Base-by-base conservation (phyloP, 2,797 vertebrate genomes). In the Monodelphis domestica region DNA sequence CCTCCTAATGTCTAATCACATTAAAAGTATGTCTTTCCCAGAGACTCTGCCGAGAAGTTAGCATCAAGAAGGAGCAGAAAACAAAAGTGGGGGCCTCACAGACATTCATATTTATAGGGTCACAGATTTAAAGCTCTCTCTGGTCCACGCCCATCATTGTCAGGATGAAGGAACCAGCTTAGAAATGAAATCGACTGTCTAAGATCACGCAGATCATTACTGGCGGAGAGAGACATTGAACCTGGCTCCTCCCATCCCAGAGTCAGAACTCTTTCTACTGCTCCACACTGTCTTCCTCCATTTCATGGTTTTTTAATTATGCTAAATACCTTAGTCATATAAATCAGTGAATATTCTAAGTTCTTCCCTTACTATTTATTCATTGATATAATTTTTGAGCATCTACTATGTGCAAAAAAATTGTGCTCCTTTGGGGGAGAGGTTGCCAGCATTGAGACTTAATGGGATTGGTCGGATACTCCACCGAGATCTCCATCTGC, bases 1-100 rank as follows among this genome's bases (percentile, higher is more conserved):
- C 57, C 95, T 94, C 78, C 84, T 92, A 92, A 92, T 87, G 55
- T 51, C 91, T 92, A 94, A 95, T 91, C 29, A 92, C 5, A 54
- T 93, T 54, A 38, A 4, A 84, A 92, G 53, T 50, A 33, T 91
- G 26, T 12, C 10, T 45, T 26, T 96, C 93, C 51, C 52, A 95
- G 53, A 30, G 10, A 33, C 14, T 91, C 7, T 91, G 38, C 53
- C 91, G 21, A 50, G 9, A 33, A 51, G 53, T 94, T 96, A n/a
- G 90, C 24, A 89, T 95, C 95, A 96, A 92, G 11, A 89, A 88
- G 26, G 5, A 53, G 0, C 4, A 29, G n/a, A n/a, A n/a, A n/a
- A n/a, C n/a, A n/a, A n/a, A n/a, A n/a, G n/a, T n/a, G n/a, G n/a
- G n/a, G n/a, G n/a, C n/a, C 11, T 9, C 50, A 10, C 70, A 26